phyloP scores from a whole-genome alignment of 2,113 vertebrate genomes.

The Bos indicus region DNA sequence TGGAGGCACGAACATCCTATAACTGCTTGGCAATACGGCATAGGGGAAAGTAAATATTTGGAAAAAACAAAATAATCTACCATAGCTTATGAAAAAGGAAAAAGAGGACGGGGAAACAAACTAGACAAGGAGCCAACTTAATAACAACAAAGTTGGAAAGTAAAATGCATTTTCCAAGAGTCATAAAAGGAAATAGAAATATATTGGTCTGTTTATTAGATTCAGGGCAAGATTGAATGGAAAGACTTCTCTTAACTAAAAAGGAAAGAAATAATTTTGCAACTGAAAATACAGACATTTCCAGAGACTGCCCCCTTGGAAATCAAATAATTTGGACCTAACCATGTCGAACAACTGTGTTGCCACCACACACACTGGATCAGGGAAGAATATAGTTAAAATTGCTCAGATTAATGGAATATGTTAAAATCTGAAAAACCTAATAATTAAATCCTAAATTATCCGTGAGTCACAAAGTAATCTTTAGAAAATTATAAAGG shows the following conservation, averaged over 20 bases:
- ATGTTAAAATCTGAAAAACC: not conserved
- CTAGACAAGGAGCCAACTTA: not conserved
- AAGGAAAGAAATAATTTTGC: not conserved
- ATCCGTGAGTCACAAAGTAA: not conserved
- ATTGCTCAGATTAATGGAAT: not conserved
- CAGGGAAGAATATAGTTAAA: not conserved
- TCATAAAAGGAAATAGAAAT: not conserved
- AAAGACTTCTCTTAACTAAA: not conserved
- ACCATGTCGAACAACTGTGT: not conserved
- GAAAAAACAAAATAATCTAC: not conserved
- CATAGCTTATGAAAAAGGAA: not conserved
- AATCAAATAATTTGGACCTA: not conserved
- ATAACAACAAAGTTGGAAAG: not conserved
- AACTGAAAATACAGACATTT: not conserved
- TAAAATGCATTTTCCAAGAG: not conserved
- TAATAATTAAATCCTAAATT: not conserved
- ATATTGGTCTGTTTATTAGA: not conserved
- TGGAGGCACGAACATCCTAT: rapidly evolving
- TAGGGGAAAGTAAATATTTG: not conserved
- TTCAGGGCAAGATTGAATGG: not conserved
- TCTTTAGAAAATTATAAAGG: not conserved
- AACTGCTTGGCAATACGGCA: not conserved
- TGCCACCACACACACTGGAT: not conserved
- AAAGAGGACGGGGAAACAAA: not conserved
- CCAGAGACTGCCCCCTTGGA: not conserved